Percentiles rank a stretch among this genome's conserved stretches.
Conservation (phyloP, 2,113 vertebrate genomes). For the Corythornis vintsioides region DNA sequence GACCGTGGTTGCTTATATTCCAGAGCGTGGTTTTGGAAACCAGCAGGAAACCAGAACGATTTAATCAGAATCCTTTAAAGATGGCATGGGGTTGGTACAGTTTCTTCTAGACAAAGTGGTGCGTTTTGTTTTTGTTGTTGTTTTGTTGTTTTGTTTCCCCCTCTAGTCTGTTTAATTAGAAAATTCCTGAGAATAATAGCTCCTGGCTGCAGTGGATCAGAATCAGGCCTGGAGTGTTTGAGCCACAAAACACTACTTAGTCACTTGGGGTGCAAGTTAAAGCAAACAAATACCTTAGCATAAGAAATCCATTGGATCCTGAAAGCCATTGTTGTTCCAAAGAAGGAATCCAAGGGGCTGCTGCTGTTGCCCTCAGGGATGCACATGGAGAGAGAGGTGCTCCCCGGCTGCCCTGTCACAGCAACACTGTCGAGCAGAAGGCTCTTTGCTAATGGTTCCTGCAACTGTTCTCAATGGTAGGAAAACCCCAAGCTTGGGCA, state of each 20-base stretch:
- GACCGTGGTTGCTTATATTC: neutral
- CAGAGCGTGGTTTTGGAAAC: neutral
- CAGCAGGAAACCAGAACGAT: neutral
- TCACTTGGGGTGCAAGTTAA: neutral
- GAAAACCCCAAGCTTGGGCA: neutral
- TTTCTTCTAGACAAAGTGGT: neutral
- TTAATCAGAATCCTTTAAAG: neutral
- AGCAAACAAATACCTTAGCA: neutral
- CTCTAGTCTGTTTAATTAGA: neutral
- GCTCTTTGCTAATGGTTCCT: neutral
- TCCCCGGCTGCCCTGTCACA: neutral
- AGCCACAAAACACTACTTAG: neutral
- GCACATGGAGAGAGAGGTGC: neutral
- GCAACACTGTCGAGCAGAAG: neutral
- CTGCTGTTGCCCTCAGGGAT: neutral
- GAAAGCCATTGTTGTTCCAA: neutral
- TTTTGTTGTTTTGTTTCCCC: neutral
- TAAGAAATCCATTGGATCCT: neutral
- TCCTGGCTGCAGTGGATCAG: neutral
- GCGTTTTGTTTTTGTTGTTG: neutral
- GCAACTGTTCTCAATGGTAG: constrained; percentile 25
- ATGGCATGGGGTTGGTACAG: neutral
- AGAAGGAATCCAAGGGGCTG: neutral
- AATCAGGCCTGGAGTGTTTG: neutral
- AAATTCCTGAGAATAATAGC: neutral